Evolutionary conservation across 1,140 invertebrate species (phyloP).

Genomic region (Calliopsis andreniformis): DNA sequence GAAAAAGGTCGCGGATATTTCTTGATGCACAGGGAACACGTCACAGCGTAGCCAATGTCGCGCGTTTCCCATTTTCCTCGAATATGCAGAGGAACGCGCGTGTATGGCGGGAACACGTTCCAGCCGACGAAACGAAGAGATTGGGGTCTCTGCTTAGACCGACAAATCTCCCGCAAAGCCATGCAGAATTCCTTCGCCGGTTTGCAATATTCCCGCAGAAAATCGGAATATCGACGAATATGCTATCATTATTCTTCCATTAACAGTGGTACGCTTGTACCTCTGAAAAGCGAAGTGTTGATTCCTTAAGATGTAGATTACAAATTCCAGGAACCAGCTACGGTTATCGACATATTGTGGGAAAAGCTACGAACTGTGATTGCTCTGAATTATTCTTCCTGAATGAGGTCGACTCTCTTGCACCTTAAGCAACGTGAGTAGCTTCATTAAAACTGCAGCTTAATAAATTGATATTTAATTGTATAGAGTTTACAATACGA

Average conservation of each 20-base stretch:
- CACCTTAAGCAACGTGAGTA: too few relatives aligned
- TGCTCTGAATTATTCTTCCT: too few relatives aligned
- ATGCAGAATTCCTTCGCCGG: conserved; percentile 16
- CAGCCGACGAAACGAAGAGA: conserved; percentile 31
- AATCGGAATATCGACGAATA: neutral
- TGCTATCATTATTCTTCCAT: neutral
- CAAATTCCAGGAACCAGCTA: too few relatives aligned
- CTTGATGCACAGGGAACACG: conserved; percentile 11
- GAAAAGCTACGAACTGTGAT: too few relatives aligned
- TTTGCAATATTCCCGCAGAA: neutral
- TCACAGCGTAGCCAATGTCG: conserved; percentile 33
- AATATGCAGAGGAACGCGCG: neutral
- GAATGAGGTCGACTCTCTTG: too few relatives aligned
- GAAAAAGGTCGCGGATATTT: conserved; percentile 48
- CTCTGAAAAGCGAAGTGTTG: too few relatives aligned
- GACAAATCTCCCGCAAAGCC: conserved; percentile 34
- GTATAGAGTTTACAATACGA: too few relatives aligned
- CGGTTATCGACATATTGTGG: too few relatives aligned
- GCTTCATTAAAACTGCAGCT: too few relatives aligned
- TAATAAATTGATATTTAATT: too few relatives aligned
- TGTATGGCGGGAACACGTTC: conserved; percentile 11
- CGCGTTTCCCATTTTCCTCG: conserved; percentile 58
- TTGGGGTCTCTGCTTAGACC: conserved; percentile 19
- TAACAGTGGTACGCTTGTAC: too few relatives aligned
- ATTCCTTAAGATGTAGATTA: too few relatives aligned